phyloP scores from a whole-genome alignment of 2,888 invertebrate species.

The Diarsia brunnea region DNA sequence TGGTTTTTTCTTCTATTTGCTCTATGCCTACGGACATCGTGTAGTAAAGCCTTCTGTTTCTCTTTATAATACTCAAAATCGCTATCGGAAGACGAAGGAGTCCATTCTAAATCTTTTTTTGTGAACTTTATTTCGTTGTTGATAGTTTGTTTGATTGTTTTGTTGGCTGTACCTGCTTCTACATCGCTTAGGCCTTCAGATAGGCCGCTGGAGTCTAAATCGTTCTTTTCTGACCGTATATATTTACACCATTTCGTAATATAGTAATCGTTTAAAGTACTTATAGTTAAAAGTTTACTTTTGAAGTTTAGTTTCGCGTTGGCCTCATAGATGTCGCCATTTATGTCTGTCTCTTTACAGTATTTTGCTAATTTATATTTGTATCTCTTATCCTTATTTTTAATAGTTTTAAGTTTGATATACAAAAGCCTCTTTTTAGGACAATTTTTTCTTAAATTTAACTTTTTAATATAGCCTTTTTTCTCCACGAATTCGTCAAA shows the following conservation, averaged over 20 bases:
- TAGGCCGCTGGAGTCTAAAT: slow-evolving; percentile 66
- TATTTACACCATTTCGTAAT: slow-evolving; percentile 79
- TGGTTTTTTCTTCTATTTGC: slow-evolving; percentile 81
- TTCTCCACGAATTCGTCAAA: slow-evolving; percentile 76
- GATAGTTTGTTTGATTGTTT: slow-evolving; percentile 63
- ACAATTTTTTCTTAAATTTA: slow-evolving; percentile 71
- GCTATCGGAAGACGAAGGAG: slow-evolving; percentile 81
- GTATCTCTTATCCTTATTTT: slow-evolving; percentile 68
- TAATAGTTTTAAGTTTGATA: slow-evolving; percentile 59
- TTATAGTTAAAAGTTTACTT: slow-evolving; percentile 74
- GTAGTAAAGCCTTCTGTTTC: slow-evolving; percentile 73
- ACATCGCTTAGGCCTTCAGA: slow-evolving; percentile 74
- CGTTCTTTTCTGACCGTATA: slow-evolving; percentile 38
- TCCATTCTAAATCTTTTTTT: slow-evolving; percentile 82
- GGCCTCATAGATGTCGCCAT: slow-evolving; percentile 70
- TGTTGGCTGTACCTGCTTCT: slow-evolving; percentile 68
- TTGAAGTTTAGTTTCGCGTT: slow-evolving; percentile 75
- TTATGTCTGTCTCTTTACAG: slow-evolving; percentile 72
- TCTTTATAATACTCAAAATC: slow-evolving; percentile 78
- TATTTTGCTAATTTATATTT: slow-evolving; percentile 72
- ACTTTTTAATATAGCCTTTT: slow-evolving; percentile 81
- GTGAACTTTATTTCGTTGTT: slow-evolving; percentile 71
- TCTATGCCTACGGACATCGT: slow-evolving; percentile 81
- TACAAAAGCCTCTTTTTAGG: slow-evolving; percentile 68
- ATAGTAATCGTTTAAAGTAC: slow-evolving; percentile 57